Evolutionary conservation across 1,140 invertebrate species (phyloP).

Genomic region (Diploscapter pachys): DNA sequence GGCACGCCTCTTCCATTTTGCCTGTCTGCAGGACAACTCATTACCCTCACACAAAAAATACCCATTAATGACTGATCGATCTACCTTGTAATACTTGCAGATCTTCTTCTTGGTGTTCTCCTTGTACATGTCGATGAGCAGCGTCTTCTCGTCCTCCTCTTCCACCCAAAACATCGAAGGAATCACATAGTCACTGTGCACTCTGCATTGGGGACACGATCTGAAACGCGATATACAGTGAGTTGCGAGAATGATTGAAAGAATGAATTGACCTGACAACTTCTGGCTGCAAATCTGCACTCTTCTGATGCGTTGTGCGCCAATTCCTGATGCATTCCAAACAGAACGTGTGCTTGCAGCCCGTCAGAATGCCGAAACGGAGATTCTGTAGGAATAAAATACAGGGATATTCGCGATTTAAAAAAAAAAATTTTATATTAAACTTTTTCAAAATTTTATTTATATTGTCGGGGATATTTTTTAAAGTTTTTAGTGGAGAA

Average conservation of each 20-base stretch:
- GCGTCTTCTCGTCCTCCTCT: slow-evolving; percentile 77
- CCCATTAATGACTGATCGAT: slow-evolving; percentile 62
- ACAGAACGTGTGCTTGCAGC: slow-evolving; percentile 84
- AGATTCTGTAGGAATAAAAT: slow-evolving; percentile 4
- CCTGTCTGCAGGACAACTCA: neutral
- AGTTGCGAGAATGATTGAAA: neutral
- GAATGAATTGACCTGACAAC: slow-evolving; percentile 66
- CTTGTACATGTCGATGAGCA: slow-evolving; percentile 74
- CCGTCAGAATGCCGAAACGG: slow-evolving; percentile 81
- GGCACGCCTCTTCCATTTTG: slow-evolving; percentile 66
- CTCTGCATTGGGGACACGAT: slow-evolving; percentile 79
- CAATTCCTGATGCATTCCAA: slow-evolving; percentile 81
- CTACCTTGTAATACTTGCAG: slow-evolving; percentile 77
- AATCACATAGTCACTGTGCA: slow-evolving; percentile 82
- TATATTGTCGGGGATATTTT: too few relatives aligned
- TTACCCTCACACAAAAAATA: neutral
- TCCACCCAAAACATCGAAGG: slow-evolving; percentile 83
- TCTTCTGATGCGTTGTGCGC: slow-evolving; percentile 72
- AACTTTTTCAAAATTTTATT: too few relatives aligned
- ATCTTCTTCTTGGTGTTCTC: slow-evolving; percentile 66
- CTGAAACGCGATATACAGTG: slow-evolving; percentile 59
- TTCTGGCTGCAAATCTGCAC: slow-evolving; percentile 72
- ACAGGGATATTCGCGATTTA: neutral
- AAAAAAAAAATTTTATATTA: neutral
- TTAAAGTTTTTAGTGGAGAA: too few relatives aligned